Base-by-base conservation (phyloP, 1,140 invertebrate genomes). In the Rhagoletis pomonella region DNA sequence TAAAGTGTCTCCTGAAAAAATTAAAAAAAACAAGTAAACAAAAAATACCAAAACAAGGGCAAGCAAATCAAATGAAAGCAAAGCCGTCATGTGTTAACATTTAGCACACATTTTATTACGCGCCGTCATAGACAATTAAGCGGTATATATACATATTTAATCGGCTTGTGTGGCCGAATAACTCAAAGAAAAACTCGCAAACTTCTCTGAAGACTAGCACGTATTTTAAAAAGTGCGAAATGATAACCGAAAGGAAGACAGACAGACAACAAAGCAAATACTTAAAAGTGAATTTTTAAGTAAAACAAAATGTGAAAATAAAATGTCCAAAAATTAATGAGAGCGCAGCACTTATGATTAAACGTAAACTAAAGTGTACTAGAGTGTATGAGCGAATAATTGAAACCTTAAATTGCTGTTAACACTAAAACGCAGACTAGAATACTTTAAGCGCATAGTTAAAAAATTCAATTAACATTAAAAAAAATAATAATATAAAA, bases 121-220 rank as follows among this genome's bases (percentile, higher is more conserved):
- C 73, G 50, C 73, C n/a, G 69, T 55, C 69, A 50, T n/a, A 77
- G 69, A 77, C 69, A 77, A 6, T 44, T 50, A 47, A 50, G 44
- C 17, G 14, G n/a, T n/a, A n/a, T n/a, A n/a, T n/a, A n/a, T n/a
- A n/a, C n/a, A n/a, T n/a, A n/a, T n/a, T n/a, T 17, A n/a, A 77
- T 77, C 9, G 50, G 50, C 4, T 55, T 55, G 50, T 55, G 12
- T 73, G 50, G 44, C n/a, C 50, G 47, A 19, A 81, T 55, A 55
- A 55, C 73, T 81, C n/a, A n/a, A n/a, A n/a, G 47, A 81, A 73
- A 5, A 81, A 81, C 73, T 55, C 47, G 73, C 73, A 29, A 81
- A 17, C 55, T 81, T 50, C 47, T 42, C 44, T 39, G 67, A 69
- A 73, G 42, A 73, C 39, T 73, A 73, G 47, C 44, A 50, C 10